Evolutionary conservation across 2,113 vertebrate genomes (phyloP).

Genomic region (Myiopsitta monachus): DNA sequence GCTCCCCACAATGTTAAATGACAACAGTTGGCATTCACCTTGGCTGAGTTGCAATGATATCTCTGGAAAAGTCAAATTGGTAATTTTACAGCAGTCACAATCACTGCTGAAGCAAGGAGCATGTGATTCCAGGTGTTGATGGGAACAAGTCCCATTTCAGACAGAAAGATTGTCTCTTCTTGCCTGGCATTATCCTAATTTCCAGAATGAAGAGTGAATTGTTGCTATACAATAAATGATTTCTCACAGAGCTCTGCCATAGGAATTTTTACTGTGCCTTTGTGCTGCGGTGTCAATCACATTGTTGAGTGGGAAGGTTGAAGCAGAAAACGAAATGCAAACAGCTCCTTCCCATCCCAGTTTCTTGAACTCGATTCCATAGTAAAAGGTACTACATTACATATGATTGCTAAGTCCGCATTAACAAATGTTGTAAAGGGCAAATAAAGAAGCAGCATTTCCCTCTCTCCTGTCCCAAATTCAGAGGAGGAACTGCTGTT

Average conservation of each 20-base stretch:
- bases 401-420: background rate
- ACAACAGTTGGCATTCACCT: accelerated
- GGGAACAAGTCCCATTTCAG: background rate
- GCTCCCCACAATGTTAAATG: background rate
- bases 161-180: background rate
- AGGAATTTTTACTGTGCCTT: background rate
- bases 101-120: background rate
- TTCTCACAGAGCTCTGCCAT: background rate
- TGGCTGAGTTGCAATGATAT: background rate
- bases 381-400: background rate
- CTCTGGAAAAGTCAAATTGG: background rate
- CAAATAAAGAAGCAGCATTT: background rate
- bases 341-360: background rate
- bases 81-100: background rate
- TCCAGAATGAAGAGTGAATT: background rate
- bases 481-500: background rate
- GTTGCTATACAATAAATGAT: background rate
- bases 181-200: background rate
- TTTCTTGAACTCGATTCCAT: background rate
- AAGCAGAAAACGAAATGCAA: background rate
- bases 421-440: background rate
- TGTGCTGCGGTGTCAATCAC: background rate
- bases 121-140: background rate
- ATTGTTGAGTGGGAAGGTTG: background rate
- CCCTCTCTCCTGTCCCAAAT: background rate